Evolutionary conservation across 2,888 invertebrate genomes (phyloP), one percentile per base, ranked within the genome.

Genomic region (Mantis religiosa): DNA sequence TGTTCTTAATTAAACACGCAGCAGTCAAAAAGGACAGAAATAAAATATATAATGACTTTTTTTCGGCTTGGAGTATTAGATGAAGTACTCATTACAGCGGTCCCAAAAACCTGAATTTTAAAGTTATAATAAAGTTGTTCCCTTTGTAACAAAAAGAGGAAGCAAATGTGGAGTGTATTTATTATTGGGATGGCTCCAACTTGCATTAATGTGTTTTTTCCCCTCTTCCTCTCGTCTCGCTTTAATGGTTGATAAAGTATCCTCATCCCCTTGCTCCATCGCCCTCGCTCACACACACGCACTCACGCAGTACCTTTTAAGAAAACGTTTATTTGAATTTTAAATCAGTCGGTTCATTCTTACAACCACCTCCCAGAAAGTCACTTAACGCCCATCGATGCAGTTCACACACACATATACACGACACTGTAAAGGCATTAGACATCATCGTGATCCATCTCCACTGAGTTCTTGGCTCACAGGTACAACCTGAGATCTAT

Each of bases 261-360:
- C 54, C 54, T 20, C 34, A 20, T 20, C 54, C 54, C 20, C 6
- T 3, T 71, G 20, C 20, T 20, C 20, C 25, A 4, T 71, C 54
- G 54, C 20, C 54, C 54, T 71, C 54, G 54, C 54, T 71, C 54
- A 14, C 25, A n/a, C 34, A 54, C 87, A 82, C 82, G 82, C 87
- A 82, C 87, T 27, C 81, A 34, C 82, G 87, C 81, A 87, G 47
- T 3, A 71, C 87, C 82, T 82, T 87, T 87, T 87, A 87, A 82
- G 87, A 87, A 82, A 87, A 87, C 87, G 28, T 84, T 83, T 84
- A 88, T 88, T 88, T 88, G 41, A 88, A 88, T 84, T 88, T 88
- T 84, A 88, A 88, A 88, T 88, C 83, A 88, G 88, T 28, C 88
- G 84, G 30, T 84, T 84, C 27, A 47, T 54, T 84, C 88, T 71